phyloP scores from a whole-genome alignment of 37 sponge, comb jelly and placozoan species.

The Ianthella basta region DNA sequence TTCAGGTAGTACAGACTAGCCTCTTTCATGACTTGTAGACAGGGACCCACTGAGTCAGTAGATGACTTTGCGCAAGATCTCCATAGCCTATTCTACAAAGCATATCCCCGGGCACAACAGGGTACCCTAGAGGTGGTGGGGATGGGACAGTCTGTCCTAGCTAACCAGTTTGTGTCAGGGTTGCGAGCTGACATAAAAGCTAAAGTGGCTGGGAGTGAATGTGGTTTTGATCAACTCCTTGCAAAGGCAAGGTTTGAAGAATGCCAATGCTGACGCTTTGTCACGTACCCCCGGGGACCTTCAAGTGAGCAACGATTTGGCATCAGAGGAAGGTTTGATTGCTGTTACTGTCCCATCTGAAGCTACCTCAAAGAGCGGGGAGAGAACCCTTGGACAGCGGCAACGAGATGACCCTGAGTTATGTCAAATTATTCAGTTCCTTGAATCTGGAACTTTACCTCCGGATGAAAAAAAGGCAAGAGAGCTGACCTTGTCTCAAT shows the following conservation, averaged over 20 bases:
- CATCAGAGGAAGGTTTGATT: too few species aligned
- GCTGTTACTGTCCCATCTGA: neutral
- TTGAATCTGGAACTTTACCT: neutral
- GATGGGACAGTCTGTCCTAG: neutral
- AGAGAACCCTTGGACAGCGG: too few species aligned
- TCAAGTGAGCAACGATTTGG: too few species aligned
- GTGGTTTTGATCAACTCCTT: neutral
- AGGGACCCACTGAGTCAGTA: neutral
- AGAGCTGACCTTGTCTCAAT: neutral
- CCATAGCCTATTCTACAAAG: neutral
- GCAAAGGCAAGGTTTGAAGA: neutral
- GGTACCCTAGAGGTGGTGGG: neutral
- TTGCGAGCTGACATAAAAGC: neutral
- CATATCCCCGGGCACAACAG: neutral
- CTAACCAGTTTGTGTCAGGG: neutral
- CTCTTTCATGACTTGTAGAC: neutral
- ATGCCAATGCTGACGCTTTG: too few species aligned
- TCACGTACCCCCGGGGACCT: too few species aligned
- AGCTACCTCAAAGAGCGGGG: neutral
- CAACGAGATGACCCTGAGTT: too few species aligned
- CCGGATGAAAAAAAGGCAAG: conserved; percentile 7
- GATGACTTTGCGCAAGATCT: neutral
- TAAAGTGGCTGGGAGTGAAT: neutral
- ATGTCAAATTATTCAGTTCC: too few species aligned
- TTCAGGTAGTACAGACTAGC: neutral